Evolutionary conservation across 2,113 vertebrate genomes (phyloP).

Genomic region (Vulpes lagopus): DNA sequence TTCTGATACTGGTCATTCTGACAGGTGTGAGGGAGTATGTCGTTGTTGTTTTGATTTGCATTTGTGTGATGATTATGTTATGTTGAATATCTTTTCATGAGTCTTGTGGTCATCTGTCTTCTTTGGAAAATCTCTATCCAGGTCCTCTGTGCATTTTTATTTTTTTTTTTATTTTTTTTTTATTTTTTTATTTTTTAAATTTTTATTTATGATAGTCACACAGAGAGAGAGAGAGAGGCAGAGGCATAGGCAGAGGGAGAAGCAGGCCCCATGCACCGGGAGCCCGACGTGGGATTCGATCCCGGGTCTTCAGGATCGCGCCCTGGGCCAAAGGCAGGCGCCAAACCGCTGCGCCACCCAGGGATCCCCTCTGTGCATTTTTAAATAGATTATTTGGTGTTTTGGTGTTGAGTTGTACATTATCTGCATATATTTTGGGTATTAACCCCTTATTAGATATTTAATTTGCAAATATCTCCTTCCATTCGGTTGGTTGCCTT

Average conservation of each 20-base stretch:
- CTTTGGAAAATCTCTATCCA: background rate
- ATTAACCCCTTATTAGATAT: background rate
- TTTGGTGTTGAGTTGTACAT: background rate
- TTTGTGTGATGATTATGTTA: background rate
- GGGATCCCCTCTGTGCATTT: background rate
- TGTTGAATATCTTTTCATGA: background rate
- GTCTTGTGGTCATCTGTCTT: no score
- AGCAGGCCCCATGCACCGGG: no score
- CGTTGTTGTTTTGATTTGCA: background rate
- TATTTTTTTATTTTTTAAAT: no score
- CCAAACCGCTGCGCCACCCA: no score
- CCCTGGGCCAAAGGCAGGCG: no score
- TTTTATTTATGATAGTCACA: no score
- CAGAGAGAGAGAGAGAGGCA: no score
- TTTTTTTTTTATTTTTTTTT: no score
- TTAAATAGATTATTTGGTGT: background rate
- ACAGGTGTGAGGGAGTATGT: background rate
- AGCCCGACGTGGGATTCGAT: no score
- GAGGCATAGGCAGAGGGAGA: no score
- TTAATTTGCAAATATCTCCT: background rate
- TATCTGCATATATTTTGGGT: background rate
- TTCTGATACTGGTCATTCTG: background rate
- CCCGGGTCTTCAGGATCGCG: no score
- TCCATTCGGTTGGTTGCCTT: background rate
- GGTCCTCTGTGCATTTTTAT: background rate